Evolutionary conservation across 2,888 invertebrate genomes (phyloP), one percentile per base, ranked within the genome.

Genomic region (Xanthorhoe spadicearia): DNA sequence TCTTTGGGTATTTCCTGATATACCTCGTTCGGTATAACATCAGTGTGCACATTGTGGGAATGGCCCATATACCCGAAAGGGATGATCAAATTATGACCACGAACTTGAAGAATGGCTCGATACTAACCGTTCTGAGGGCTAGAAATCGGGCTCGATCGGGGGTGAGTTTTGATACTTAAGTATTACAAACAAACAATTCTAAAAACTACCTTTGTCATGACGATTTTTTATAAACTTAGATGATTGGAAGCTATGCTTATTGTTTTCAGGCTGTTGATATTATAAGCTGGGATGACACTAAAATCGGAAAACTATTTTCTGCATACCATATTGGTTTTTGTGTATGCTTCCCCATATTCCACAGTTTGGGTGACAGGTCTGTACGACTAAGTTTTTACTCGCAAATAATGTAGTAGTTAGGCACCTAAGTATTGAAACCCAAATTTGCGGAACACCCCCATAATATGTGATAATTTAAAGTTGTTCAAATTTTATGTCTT

Each of bases 1-100:
- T 84, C 93, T 93, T 75, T 83, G 95, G 80, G 8, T 95, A 74
- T 90, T 95, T 87, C 83, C 92, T 77, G 76, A 82, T 86, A 53
- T 91, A 89, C 70, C 66, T 90, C 6, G 88, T 91, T 1, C 85
- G 92, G 17, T 87, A 91, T 72, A 90, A 90, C 64, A 70, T 93
- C n/a, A 90, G 92, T 72, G 92, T 92, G 2, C 92, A 93, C 66
- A 89, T 92, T 46, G 84, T 93, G 9, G 92, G 87, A 52, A 92
- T 93, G 88, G 82, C 87, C 1, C 84, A 84, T 59, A 74, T 85
- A 46, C 74, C 79, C 15, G 80, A 77, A 28, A 80, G 78, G 63
- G 79, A 79, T 18, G 70, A 72, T 8, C n/a, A 8, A 15, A 9
- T n/a, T 32, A 2, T 28, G n/a, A 13, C 9, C 19, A 32, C 6